Evolutionary conservation across 2,888 invertebrate species (phyloP).

Genomic region (Temnothorax unifasciatus): DNA sequence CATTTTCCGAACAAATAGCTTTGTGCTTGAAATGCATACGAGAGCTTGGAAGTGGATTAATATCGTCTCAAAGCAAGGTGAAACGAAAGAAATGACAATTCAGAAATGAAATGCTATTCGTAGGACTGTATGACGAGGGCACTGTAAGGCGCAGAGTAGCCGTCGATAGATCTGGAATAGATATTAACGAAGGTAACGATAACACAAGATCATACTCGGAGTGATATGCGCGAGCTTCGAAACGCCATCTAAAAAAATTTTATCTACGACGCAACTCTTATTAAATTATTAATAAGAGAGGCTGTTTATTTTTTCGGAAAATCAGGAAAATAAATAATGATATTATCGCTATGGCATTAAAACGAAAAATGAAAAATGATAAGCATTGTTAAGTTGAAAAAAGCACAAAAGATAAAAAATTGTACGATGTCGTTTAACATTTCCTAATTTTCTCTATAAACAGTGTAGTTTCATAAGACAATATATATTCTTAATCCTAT

Average conservation of each 20-base stretch:
- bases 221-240: conserved; percentile 66
- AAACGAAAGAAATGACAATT: conserved; percentile 75
- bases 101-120: conserved; percentile 79
- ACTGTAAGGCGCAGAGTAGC: conserved; percentile 87
- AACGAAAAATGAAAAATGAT: neutral
- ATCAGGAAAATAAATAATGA: neutral
- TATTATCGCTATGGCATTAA: neutral
- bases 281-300: conserved; percentile 30
- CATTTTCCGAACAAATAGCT: conserved; percentile 43
- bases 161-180: conserved; percentile 87
- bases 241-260: conserved; percentile 50
- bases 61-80: conserved; percentile 64
- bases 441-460: neutral
- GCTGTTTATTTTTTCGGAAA: neutral
- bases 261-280: neutral
- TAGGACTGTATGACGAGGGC: conserved; percentile 85
- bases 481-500: neutral
- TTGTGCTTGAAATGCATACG: conserved; percentile 40
- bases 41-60: conserved; percentile 56
- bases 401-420: neutral
- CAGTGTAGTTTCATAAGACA: neutral
- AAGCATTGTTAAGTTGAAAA: neutral
- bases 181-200: conserved; percentile 88
- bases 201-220: conserved; percentile 71
- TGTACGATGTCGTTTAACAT: neutral